Base-by-base conservation (phyloP, 1,140 invertebrate genomes). In the Drosophila obscura region DNA sequence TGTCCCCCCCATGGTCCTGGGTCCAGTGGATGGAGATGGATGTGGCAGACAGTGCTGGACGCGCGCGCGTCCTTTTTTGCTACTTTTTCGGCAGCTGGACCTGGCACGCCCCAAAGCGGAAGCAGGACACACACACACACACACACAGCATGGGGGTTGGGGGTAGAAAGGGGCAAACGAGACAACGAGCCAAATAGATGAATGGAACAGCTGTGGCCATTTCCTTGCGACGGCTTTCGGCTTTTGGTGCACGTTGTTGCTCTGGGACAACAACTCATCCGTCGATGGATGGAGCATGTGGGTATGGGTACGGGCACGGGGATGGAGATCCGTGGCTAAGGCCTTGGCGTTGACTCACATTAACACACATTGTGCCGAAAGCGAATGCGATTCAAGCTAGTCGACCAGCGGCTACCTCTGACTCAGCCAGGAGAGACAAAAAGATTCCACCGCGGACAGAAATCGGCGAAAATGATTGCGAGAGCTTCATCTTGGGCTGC, bases 161-260 rank as follows among this genome's bases (percentile, higher is more conserved):
- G 7, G 43, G 11, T 7, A 43, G 19, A 63, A 66, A 59, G 61
- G 58, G 51, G 49, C 43, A 80, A 71, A 35, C 46, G 75, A 71
- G 75, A 75, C 75, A 83, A 72, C 59, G 60, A 84, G 75, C 62
- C 49, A 67, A 39, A 69, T 69, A 62, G 63, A 74, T 75, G 69
- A 77, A 73, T 78, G 79, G 59, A 88, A 80, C 83, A 88, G 83
- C 83, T 88, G 83, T 88, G 79, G 62, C 83, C 84, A 88, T 89
- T 88, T 88, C 79, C 79, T 83, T 87, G 67, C 62, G 51, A 63
- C 73, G 77, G 66, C 60, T 72, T 76, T 67, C 53, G 66, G 41
- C 62, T 75, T 72, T 75, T 55, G 72, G 57, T 52, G 50, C 61
- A 45, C 28, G 61, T 39, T 73, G 58, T 44, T 55, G 45, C 63